A percentile compares a stretch with the other conserved stretches of the same genome.
phyloP scores from a whole-genome alignment of 2,888 invertebrate species.

The Harmothoe impar region DNA sequence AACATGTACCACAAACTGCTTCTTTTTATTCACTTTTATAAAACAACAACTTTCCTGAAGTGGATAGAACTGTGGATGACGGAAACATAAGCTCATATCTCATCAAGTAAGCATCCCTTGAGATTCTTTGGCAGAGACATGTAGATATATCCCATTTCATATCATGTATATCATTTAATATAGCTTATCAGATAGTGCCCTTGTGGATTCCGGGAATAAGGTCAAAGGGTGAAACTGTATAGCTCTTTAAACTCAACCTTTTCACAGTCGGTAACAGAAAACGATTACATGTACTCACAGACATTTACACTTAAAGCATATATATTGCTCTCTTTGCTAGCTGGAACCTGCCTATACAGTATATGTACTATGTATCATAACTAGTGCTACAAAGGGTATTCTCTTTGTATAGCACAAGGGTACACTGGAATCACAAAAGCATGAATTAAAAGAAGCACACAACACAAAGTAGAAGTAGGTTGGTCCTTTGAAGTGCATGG shows the following conservation, averaged over 20 bases:
- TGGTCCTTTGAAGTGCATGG: slow-evolving; percentile 9
- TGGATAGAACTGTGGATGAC: background rate
- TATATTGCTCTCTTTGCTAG: background rate
- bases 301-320: background rate
- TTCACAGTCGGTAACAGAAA: background rate
- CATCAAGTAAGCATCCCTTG: slow-evolving; percentile 7
- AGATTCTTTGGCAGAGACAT: slow-evolving; percentile 28
- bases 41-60: background rate
- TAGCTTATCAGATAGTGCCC: too few relatives aligned
- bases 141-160: too few relatives aligned
- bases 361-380: background rate
- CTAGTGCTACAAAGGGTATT: background rate
- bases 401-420: background rate
- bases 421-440: slow-evolving; percentile 38
- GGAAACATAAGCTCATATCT: background rate
- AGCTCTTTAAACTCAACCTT: background rate
- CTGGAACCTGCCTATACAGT: background rate
- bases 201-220: too few relatives aligned
- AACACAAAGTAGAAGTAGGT: slow-evolving; percentile 11
- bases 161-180: too few relatives aligned
- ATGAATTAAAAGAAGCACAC: slow-evolving; percentile 1
- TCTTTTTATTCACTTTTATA: background rate
- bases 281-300: background rate
- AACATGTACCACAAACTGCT: background rate
- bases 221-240: too few relatives aligned